These are phyloP conservation scores for Cydia splendana DNA, from an alignment of 1,140 invertebrate genomes.

Conservation along the genomic window DNA sequence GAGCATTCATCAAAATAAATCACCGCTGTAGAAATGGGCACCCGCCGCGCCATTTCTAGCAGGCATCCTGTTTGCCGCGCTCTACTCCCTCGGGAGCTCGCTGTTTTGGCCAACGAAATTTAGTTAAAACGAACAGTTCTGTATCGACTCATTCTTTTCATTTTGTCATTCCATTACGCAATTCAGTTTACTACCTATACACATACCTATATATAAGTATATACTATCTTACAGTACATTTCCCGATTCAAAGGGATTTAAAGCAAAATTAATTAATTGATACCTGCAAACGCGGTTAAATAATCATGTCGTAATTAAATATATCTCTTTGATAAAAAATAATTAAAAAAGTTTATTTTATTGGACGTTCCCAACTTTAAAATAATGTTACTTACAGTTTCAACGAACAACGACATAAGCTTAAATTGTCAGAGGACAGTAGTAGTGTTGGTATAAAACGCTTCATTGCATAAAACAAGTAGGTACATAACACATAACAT, in stretches of 20 bases:
- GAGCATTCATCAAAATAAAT: slow-evolving; percentile 64
- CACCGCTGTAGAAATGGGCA: slow-evolving; percentile 46
- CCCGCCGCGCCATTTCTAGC: slow-evolving; percentile 42
- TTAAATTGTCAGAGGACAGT: no score
- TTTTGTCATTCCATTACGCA: neutral
- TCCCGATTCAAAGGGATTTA: neutral
- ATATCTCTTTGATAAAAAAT: neutral
- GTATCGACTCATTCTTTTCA: slow-evolving; percentile 21
- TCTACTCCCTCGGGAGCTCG: slow-evolving; percentile 29
- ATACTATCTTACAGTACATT: neutral
- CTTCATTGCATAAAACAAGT: no score
- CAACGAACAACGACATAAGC: no score
- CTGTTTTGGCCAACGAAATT: slow-evolving; percentile 35
- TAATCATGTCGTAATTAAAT: neutral
- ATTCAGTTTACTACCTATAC: neutral
- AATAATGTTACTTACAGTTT: neutral
- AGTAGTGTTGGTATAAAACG: no score
- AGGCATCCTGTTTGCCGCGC: slow-evolving; percentile 39
- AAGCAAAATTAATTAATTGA: neutral
- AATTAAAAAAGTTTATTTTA: neutral
- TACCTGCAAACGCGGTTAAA: neutral
- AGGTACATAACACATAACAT: no score
- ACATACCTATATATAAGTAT: no score
- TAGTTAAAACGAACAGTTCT: slow-evolving; percentile 38
- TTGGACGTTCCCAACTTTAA: neutral